phyloP scores from a whole-genome alignment of 2,797 vertebrate species.

The Xenops minutus region DNA sequence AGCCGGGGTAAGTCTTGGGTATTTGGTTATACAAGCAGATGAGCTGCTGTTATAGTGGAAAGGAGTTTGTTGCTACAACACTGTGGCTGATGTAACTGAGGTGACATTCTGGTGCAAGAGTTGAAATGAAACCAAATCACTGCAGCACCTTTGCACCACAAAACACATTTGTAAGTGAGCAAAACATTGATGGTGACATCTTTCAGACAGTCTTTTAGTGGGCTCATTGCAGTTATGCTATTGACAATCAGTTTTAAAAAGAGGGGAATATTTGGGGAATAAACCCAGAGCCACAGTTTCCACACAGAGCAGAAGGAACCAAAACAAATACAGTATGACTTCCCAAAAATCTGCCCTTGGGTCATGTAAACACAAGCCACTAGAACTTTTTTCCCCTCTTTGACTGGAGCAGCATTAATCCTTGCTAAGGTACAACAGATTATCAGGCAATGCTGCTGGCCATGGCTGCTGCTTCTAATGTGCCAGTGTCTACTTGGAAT shows the following conservation, averaged over 20 bases:
- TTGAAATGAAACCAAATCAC: not conserved
- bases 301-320: not conserved
- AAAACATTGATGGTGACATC: not conserved
- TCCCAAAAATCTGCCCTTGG: not conserved
- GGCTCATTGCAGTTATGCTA: accelerated
- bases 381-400: not conserved
- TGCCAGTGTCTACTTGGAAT: not conserved
- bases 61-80: not conserved
- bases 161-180: not conserved
- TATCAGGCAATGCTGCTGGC: not conserved
- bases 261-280: not conserved
- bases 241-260: not conserved
- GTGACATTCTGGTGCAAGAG: not conserved
- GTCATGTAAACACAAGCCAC: not conserved
- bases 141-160: not conserved
- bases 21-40: not conserved
- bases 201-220: not conserved
- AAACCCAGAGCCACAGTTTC: not conserved
- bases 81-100: not conserved
- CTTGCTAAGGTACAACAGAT: not conserved
- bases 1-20: not conserved
- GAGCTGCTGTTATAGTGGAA: not conserved
- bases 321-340: not conserved
- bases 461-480: not conserved
- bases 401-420: not conserved